A percentile compares a stretch with the other conserved stretches of the same genome.
phyloP scores from a whole-genome alignment of 2,113 vertebrate genomes.

The Mirza zaza region DNA sequence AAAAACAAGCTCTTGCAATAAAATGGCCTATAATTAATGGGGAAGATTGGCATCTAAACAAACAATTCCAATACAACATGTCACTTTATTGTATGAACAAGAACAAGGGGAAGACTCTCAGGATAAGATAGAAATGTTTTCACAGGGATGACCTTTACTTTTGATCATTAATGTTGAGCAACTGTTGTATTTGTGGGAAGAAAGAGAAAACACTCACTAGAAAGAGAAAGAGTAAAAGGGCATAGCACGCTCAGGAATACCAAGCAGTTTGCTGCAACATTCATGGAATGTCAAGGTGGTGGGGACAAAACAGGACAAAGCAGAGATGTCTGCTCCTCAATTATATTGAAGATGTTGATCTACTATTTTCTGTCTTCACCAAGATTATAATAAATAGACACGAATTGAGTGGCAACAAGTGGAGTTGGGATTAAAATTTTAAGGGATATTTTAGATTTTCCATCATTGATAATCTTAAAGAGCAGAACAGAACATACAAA shows the following conservation, averaged over 20 bases:
- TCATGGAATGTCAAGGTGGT: background rate
- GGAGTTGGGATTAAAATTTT: background rate
- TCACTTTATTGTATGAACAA: background rate
- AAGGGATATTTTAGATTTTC: background rate
- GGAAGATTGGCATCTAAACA: background rate
- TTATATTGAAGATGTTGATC: background rate
- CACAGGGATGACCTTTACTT: conserved; percentile 40
- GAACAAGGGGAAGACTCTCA: background rate
- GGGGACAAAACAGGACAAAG: background rate
- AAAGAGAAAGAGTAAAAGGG: conserved; percentile 12
- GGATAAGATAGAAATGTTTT: conserved; percentile 6
- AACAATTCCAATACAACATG: background rate
- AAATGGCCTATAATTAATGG: background rate
- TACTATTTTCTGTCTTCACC: background rate
- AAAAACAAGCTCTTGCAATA: background rate
- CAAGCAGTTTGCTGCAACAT: background rate
- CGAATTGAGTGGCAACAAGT: background rate
- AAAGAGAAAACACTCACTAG: background rate
- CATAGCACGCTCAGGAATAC: background rate
- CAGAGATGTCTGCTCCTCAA: background rate
- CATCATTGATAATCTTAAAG: background rate
- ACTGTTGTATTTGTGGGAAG: background rate
- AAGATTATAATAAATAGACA: background rate
- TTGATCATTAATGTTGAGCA: conserved; percentile 38
- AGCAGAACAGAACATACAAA: background rate